Evolutionary conservation across 53 echinoderm and acorn worm genomes (phyloP).

Genomic region (Apostichopus leukothele): DNA sequence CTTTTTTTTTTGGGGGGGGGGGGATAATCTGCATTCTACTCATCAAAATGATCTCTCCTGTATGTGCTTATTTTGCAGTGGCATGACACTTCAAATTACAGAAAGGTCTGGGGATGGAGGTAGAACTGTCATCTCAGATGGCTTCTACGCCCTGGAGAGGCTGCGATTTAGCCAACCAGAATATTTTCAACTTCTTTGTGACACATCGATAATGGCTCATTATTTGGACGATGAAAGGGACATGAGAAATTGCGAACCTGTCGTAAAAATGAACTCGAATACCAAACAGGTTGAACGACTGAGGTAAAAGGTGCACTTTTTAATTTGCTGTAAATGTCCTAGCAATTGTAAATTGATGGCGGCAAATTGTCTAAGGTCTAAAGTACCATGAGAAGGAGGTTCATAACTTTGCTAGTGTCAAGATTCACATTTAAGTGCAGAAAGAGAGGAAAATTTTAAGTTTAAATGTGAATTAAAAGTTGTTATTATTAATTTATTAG

Average conservation of each 20-base stretch:
- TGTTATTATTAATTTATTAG: too few relatives aligned
- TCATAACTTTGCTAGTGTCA: too few relatives aligned
- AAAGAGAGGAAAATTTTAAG: too few relatives aligned
- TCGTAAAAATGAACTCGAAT: conserved; percentile 56
- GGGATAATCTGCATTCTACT: too few relatives aligned
- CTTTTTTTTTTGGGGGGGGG: too few relatives aligned
- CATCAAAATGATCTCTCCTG: too few relatives aligned
- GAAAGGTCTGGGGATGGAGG: conserved; percentile 77
- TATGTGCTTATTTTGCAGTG: background rate
- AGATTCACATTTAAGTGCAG: too few relatives aligned
- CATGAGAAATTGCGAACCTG: conserved; percentile 45
- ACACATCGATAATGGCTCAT: conserved; percentile 53
- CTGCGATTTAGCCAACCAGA: conserved; percentile 66
- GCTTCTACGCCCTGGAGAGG: conserved; percentile 70
- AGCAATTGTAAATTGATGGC: too few relatives aligned
- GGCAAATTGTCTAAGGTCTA: too few relatives aligned
- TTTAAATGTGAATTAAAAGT: too few relatives aligned
- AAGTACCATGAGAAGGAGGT: too few relatives aligned
- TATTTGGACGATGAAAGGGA: conserved; percentile 54
- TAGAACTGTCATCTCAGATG: conserved; percentile 74
- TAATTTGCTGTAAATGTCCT: too few relatives aligned
- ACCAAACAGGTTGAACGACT: conserved; percentile 64
- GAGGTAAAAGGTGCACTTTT: conserved; percentile 50
- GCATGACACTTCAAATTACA: conserved; percentile 51
- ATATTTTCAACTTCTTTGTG: conserved; percentile 64